phyloP scores from a whole-genome alignment of 2,888 invertebrate species.

The Escarpia spicata region DNA sequence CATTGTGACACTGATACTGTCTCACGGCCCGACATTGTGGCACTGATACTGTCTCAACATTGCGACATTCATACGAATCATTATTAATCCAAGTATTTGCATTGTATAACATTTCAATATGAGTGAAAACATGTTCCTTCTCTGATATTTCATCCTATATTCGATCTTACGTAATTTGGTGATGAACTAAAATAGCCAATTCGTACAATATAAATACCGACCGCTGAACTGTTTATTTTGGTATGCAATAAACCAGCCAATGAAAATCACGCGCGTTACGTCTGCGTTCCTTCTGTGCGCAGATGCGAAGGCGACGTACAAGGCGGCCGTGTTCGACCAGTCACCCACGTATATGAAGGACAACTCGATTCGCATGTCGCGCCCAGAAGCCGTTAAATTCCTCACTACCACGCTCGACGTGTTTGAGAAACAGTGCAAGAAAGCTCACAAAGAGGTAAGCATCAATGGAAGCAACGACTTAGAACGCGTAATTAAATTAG shows the following conservation, averaged over 20 bases:
- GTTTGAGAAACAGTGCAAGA: not conserved
- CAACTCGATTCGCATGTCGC: not conserved
- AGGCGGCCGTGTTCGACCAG: not conserved
- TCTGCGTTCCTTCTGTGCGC: not conserved
- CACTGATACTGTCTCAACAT: too few relatives aligned
- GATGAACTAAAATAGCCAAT: too few relatives aligned
- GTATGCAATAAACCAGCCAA: not conserved
- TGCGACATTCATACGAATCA: too few relatives aligned
- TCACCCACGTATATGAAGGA: not conserved
- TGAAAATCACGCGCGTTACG: not conserved
- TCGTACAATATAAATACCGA: too few relatives aligned
- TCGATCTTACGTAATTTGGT: too few relatives aligned
- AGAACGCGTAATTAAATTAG: not conserved
- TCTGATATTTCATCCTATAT: too few relatives aligned
- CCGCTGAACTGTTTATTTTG: too few relatives aligned
- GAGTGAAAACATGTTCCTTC: too few relatives aligned
- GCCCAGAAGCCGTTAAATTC: not conserved
- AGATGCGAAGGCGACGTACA: not conserved
- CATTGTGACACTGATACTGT: too few relatives aligned
- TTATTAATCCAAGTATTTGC: too few relatives aligned
- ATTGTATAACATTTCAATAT: too few relatives aligned
- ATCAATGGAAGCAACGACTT: not conserved
- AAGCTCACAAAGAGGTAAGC: not conserved
- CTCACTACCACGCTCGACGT: not conserved
- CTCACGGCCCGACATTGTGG: too few relatives aligned